Evolutionary conservation across 2,113 vertebrate genomes (phyloP), one percentile per base, ranked within the genome.

Genomic region (Erythrocercus mccallii): DNA sequence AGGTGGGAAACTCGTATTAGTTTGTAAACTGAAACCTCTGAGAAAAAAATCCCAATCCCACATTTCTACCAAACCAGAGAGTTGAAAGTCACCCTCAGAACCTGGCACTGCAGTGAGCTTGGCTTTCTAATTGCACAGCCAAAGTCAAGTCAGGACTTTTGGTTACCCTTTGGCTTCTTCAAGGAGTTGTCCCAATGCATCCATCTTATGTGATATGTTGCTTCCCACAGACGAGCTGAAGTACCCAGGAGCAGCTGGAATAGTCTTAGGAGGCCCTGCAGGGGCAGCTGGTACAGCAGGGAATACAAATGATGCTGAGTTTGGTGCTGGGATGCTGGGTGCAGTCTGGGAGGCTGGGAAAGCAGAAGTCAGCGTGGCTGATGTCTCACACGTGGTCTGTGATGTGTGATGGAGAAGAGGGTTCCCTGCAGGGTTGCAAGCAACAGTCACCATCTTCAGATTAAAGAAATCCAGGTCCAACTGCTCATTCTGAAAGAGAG

Each of bases 391-490:
- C 0, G 88, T 73, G 47, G 90, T 91, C 70, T 95, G 96, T 9
- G 93, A 91, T 30, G 53, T 40, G 62, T 94, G 90, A 73, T 61
- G 96, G 53, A 96, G 96, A 72, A 96, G 97, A 94, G 71, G 91
- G 51, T 89, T 94, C 23, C 82, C 94, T 33, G 97, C 71, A 50
- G 97, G 74, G 82, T 96, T 95, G 87, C 93, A 79, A 89, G 93
- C 64, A 33, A 71, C 88, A 81, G 97, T 93, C 53, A 68, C 95
- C 35, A 82, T 94, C 77, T 95, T 93, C 57, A 97, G 81, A 83
- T 97, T 95, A 83, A 99, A 98, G 84, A 98, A 98, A 95, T 98
- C 98, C 94, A 99, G 92, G 80, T 97, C 97, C 50, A 98, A 66
- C 80, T 93, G 96, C 66, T 98, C 97, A 24, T 92, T 97, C 98